Evolutionary conservation across 1,140 invertebrate genomes (phyloP), one percentile per base, ranked within the genome.

Genomic region (Papilio polytes): DNA sequence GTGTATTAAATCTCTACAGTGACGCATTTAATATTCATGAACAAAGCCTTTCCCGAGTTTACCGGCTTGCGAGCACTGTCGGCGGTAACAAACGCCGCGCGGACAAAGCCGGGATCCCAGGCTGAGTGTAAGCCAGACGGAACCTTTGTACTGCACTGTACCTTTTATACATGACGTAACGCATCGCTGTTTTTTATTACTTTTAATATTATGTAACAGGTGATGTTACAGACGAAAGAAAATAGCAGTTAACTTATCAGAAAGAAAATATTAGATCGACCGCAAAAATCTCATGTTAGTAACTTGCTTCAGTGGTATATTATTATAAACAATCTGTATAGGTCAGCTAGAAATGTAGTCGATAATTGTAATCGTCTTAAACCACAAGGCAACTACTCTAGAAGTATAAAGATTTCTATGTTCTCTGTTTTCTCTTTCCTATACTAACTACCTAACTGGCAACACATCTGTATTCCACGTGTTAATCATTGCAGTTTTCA

Each of bases 41-140:
- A 70, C 63, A 70, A 70, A 36, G 63, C 63, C 26, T 26, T 63
- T 63, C 22, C 59, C 59, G 59, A 63, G 59, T 63, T 63, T 63
- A 63, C 59, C 63, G 63, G 63, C 63, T 70, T 70, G 22, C 22
- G 26, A 12, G 26, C 26, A 31, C 9, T 31, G 22, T 10, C 26
- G 63, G 22, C 63, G 63, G 26, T 3, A 26, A 63, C 63, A 70
- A 70, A 70, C 63, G 63, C 63, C 63, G 13, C 22, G 12, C 63
- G 26, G 26, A 70, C 26, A 70, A 70, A 70, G 63, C 63, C 63
- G 63, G 63, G 63, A 31, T 22, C 13, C n/a, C 63, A 31, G 36
- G 63, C 63, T 15, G 63, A 31, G 26, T 70, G 63, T 70, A 70
- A 70, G 63, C 63, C 63, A 31, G 63, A 70, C 63, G 63, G 63